Evolutionary conservation across 2,797 vertebrate species (phyloP).

Genomic region (Meriones psammophilus): DNA sequence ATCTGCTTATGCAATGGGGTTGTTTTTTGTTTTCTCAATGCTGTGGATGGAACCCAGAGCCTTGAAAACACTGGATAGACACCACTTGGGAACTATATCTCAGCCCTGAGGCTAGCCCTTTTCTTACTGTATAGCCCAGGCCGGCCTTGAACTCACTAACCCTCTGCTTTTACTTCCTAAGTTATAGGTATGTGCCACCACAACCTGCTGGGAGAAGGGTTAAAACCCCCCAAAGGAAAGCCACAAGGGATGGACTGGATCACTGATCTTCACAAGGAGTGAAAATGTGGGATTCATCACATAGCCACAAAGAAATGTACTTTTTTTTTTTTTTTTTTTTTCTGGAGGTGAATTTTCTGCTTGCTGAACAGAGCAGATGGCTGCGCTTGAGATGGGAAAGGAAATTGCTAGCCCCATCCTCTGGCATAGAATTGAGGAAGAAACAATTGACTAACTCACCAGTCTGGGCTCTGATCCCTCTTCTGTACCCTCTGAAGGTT

Average conservation of each 20-base stretch:
- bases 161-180: neutral
- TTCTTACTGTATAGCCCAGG: neutral
- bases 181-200: neutral
- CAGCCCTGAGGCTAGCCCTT: neutral
- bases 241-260: neutral
- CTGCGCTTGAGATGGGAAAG: constrained; percentile 37
- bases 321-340: neutral
- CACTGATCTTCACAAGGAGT: neutral
- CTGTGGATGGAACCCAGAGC: neutral
- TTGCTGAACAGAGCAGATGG: constrained; percentile 29
- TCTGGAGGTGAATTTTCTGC: constrained; percentile 53
- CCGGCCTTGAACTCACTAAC: neutral
- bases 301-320: neutral
- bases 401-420: constrained; percentile 17
- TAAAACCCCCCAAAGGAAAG: neutral
- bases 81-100: neutral
- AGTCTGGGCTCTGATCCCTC: neutral
- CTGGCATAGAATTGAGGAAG: constrained; percentile 18
- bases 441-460: neutral
- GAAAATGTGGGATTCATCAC: neutral
- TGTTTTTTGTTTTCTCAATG: neutral
- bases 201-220: neutral
- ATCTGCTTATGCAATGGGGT: neutral
- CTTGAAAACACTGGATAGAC: neutral
- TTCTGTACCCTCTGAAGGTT: neutral